phyloP scores from a whole-genome alignment of 2,888 invertebrate species.

The Monoplex corrugatus region DNA sequence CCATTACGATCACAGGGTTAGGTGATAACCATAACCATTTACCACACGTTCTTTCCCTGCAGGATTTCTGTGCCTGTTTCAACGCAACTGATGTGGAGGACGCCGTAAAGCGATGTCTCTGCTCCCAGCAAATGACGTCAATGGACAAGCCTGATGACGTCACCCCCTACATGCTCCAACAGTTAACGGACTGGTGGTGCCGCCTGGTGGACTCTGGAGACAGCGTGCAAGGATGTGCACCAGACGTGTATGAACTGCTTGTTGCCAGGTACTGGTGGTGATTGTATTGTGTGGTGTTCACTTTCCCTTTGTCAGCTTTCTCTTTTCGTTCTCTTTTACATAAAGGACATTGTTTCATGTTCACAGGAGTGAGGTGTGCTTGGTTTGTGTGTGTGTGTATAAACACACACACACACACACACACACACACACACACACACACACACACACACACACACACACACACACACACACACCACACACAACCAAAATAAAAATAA shows the following conservation, averaged over 20 bases:
- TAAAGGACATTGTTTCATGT: no score
- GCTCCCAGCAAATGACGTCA: conserved; percentile 43
- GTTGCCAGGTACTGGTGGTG: conserved; percentile 29
- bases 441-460: not conserved
- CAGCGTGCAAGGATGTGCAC: not conserved
- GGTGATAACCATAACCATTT: not conserved
- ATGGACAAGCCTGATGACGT: conserved; percentile 32
- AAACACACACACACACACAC: not conserved
- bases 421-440: not conserved
- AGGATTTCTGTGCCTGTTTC: conserved; percentile 26
- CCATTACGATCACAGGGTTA: no score
- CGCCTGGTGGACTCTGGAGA: conserved; percentile 16
- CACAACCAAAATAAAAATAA: no score
- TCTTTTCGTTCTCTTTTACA: no score
- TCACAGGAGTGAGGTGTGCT: no score
- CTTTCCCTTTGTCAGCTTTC: not conserved
- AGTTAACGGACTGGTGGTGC: conserved; percentile 37
- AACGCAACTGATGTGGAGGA: not conserved
- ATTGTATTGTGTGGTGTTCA: not conserved
- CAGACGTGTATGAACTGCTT: conserved; percentile 34
- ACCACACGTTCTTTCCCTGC: not conserved
- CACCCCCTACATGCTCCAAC: conserved; percentile 19
- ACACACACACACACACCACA: no score
- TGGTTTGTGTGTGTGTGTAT: no score
- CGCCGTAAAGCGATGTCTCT: conserved; percentile 22